These are phyloP conservation scores for Drosophila infuscata DNA, from an alignment of 2,888 invertebrate genomes.

Conservation along the genomic window DNA sequence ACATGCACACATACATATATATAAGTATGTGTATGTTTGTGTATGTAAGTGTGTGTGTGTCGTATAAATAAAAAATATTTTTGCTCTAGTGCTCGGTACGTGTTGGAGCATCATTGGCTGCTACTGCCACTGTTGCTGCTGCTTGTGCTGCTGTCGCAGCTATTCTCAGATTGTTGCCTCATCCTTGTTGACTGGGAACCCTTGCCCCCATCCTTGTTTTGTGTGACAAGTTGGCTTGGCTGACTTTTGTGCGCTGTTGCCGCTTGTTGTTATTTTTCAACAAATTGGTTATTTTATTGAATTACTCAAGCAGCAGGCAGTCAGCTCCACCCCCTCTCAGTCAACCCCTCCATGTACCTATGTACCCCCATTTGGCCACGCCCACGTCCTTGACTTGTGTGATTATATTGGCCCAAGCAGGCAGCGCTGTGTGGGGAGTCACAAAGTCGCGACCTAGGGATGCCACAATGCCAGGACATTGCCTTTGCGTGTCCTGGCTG, in stretches of 20 bases:
- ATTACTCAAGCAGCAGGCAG: slow-evolving; percentile 78
- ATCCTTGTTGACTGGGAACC: slow-evolving; percentile 13
- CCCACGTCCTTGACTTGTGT: slow-evolving; percentile 32
- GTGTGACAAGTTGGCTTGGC: slow-evolving; percentile 69
- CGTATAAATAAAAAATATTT: slow-evolving; percentile 65
- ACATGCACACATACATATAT: slow-evolving; percentile 16
- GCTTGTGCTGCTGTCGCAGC: slow-evolving; percentile 34
- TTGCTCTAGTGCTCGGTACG: slow-evolving; percentile 74
- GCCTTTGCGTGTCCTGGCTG: slow-evolving; percentile 59
- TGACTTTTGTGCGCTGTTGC: slow-evolving; percentile 57
- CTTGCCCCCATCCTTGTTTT: slow-evolving; percentile 26
- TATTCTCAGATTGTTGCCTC: slow-evolving; percentile 56
- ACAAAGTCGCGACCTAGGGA: slow-evolving; percentile 47
- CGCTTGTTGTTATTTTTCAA: slow-evolving; percentile 77
- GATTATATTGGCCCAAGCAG: slow-evolving; percentile 77
- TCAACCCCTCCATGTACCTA: neutral
- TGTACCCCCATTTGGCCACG: neutral
- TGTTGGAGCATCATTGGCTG: slow-evolving; percentile 62
- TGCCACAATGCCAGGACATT: slow-evolving; percentile 45
- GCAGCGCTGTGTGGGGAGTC: slow-evolving; percentile 13
- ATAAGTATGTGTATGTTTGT: neutral
- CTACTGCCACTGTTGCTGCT: slow-evolving; percentile 26
- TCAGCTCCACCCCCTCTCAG: neutral
- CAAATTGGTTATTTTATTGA: slow-evolving; percentile 81
- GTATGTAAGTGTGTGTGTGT: slow-evolving; percentile 21